Conservation (phyloP, 2,888 invertebrate genomes). For the Lottia scabra region DNA sequence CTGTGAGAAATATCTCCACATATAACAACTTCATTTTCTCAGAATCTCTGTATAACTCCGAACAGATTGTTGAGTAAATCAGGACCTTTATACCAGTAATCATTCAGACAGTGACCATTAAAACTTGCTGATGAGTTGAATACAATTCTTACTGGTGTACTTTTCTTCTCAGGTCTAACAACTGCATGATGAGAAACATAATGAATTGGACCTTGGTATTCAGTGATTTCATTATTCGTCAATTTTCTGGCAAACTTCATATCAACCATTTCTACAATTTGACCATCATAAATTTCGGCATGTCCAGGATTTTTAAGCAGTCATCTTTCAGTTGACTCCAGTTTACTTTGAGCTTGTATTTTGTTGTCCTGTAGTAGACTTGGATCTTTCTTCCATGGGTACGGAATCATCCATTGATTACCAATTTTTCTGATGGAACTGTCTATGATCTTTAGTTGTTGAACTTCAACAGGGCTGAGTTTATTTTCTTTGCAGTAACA, state of each 20-base stretch:
- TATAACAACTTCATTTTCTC: background rate
- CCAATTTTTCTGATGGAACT: background rate
- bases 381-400: background rate
- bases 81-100: slow-evolving; percentile 13
- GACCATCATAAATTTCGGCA: background rate
- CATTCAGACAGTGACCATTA: background rate
- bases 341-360: background rate
- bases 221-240: background rate
- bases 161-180: slow-evolving; percentile 1
- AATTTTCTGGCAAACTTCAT: background rate
- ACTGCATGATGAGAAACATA: slow-evolving; percentile 20
- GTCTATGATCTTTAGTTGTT: background rate
- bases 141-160: background rate
- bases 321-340: slow-evolving; percentile 12
- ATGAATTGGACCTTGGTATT: slow-evolving; percentile 4
- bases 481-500: background rate
- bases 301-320: background rate
- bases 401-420: background rate
- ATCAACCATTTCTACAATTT: background rate
- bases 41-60: background rate
- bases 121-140: background rate
- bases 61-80: slow-evolving; percentile 1
- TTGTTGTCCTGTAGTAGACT: background rate
- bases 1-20: slow-evolving; percentile 9
- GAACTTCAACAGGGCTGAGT: background rate